phyloP scores from a whole-genome alignment of 2,888 invertebrate genomes.

The Caenorhabditis parvicauda region DNA sequence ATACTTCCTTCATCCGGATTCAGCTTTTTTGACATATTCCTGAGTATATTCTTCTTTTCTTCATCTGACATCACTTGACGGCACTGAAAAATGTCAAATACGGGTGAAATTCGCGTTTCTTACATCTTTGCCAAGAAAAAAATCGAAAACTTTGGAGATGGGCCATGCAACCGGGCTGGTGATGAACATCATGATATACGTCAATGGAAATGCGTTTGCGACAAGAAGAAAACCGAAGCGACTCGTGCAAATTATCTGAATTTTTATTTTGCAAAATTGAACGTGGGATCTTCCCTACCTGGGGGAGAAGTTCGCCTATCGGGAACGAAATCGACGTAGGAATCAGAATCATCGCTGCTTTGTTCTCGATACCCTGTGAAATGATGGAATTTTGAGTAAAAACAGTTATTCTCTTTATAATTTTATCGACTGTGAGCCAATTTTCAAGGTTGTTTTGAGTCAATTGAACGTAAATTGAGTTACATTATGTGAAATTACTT shows the following conservation, averaged over 20 bases:
- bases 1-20: constrained; percentile 14
- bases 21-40: constrained; percentile 20
- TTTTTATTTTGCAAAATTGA: background rate
- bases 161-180: constrained; percentile 17
- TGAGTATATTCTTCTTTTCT: constrained; percentile 21
- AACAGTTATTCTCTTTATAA: too few relatives aligned
- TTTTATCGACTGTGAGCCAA: too few relatives aligned
- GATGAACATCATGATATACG: constrained; percentile 11
- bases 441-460: too few relatives aligned
- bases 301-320: constrained; percentile 22
- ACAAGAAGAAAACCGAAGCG: constrained; percentile 20
- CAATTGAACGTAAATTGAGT: too few relatives aligned
- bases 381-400: too few relatives aligned
- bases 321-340: constrained; percentile 10
- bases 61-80: constrained; percentile 23
- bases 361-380: background rate
- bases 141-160: constrained; percentile 5
- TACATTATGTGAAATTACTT: too few relatives aligned
- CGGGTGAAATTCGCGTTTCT: background rate
- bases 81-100: background rate
- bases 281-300: constrained; percentile 8
- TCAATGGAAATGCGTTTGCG: constrained; percentile 17
- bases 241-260: constrained; percentile 14
- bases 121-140: constrained; percentile 16
- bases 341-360: constrained; percentile 8